These are phyloP conservation scores for Pelochelys cantorii DNA, from an alignment of 2,797 vertebrate genomes.

Conservation along the genomic window DNA sequence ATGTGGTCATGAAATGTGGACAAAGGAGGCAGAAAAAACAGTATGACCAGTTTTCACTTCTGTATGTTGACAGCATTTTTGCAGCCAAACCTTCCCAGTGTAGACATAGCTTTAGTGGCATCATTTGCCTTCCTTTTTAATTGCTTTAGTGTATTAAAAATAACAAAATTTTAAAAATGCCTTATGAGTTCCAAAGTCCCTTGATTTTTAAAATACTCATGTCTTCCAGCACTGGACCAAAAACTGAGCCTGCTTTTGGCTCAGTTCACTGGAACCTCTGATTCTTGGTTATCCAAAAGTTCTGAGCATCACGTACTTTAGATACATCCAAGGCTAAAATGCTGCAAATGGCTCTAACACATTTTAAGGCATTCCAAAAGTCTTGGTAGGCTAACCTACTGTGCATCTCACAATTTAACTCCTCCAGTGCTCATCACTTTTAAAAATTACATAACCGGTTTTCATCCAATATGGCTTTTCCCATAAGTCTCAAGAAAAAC, in stretches of 20 bases:
- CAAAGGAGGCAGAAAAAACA: too few species aligned
- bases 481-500: neutral
- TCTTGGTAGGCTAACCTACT: neutral
- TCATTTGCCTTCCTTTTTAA: neutral
- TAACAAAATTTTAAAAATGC: neutral
- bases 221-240: too few species aligned
- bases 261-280: neutral
- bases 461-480: neutral
- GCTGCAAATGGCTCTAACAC: neutral
- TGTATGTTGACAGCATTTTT: too few species aligned
- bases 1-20: too few species aligned
- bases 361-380: neutral
- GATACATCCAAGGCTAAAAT: neutral
- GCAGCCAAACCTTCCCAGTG: too few species aligned
- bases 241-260: neutral
- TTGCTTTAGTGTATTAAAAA: neutral
- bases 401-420: neutral
- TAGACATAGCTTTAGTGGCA: neutral
- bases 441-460: neutral
- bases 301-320: neutral
- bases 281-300: neutral
- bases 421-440: neutral
- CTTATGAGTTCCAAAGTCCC: neutral
- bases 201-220: neutral
- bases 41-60: too few species aligned